Conservation (phyloP, 2,888 invertebrate genomes). For the Melanostoma mellinum region DNA sequence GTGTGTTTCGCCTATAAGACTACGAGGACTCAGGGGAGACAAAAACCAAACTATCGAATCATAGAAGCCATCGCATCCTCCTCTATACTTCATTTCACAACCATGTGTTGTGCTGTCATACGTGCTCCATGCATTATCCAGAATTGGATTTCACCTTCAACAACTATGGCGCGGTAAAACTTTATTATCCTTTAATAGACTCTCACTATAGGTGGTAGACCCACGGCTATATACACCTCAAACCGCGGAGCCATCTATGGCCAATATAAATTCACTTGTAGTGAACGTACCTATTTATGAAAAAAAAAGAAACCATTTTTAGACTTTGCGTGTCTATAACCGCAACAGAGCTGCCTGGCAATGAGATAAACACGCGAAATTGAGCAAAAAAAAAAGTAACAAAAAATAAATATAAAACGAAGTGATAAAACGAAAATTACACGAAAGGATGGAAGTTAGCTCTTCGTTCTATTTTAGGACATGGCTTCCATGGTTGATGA, state of each 20-base stretch:
- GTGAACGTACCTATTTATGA: slow-evolving; percentile 23
- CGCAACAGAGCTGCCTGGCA: slow-evolving; percentile 34
- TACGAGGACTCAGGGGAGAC: slow-evolving; percentile 19
- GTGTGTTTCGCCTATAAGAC: neutral
- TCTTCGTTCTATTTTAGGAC: slow-evolving; percentile 24
- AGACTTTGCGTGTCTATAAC: slow-evolving; percentile 62
- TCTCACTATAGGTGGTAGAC: neutral
- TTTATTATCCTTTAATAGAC: slow-evolving; percentile 64
- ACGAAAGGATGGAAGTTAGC: slow-evolving; percentile 42
- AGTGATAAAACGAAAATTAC: slow-evolving; percentile 60
- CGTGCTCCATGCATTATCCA: slow-evolving; percentile 48
- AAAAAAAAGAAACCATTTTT: slow-evolving; percentile 12
- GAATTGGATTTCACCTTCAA: slow-evolving; percentile 64
- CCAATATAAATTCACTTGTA: slow-evolving; percentile 28
- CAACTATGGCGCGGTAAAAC: slow-evolving; percentile 49
- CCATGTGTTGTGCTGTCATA: slow-evolving; percentile 60
- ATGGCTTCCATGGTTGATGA: slow-evolving; percentile 21
- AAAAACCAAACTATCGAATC: slow-evolving; percentile 38
- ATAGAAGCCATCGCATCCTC: slow-evolving; percentile 31
- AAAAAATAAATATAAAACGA: slow-evolving; percentile 27
- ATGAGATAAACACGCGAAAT: slow-evolving; percentile 18
- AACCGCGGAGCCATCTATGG: slow-evolving; percentile 23
- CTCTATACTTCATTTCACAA: neutral
- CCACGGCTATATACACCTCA: neutral
- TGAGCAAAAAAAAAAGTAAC: neutral